phyloP scores from a whole-genome alignment of 2,888 invertebrate species.

The Cyaniris semiargus region DNA sequence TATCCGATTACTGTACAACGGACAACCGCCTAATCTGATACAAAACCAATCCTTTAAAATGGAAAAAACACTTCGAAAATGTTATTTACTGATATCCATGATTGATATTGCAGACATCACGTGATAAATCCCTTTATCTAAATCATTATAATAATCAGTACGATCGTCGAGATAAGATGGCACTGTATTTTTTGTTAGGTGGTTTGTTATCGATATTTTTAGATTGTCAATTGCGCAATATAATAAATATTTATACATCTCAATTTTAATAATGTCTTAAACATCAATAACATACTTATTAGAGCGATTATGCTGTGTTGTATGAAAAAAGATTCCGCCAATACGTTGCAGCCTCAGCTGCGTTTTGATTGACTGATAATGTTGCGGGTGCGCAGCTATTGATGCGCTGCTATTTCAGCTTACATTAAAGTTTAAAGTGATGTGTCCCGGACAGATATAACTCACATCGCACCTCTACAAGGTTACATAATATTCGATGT shows the following conservation, averaged over 20 bases:
- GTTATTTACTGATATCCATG: background rate
- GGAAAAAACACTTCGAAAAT: slow-evolving; percentile 1
- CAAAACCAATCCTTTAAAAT: background rate
- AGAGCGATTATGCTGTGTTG: too few species aligned
- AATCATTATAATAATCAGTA: background rate
- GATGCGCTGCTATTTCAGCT: too few species aligned
- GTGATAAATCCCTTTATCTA: slow-evolving; percentile 2
- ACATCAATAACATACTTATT: too few species aligned
- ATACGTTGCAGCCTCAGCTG: too few species aligned
- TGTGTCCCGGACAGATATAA: too few species aligned
- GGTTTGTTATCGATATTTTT: background rate
- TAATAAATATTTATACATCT: background rate
- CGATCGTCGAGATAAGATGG: background rate
- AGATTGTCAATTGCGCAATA: background rate
- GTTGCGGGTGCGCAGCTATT: too few species aligned
- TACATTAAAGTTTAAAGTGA: too few species aligned
- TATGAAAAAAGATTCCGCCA: too few species aligned
- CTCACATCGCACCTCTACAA: too few species aligned
- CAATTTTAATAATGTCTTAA: too few species aligned
- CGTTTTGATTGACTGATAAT: too few species aligned
- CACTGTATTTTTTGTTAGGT: background rate
- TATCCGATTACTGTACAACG: background rate
- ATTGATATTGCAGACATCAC: slow-evolving; percentile 4
- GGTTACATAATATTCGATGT: too few species aligned
- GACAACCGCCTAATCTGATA: background rate